Evolutionary conservation across 2,888 invertebrate genomes (phyloP), one percentile per base, ranked within the genome.

Genomic region (Chorisops tibialis): DNA sequence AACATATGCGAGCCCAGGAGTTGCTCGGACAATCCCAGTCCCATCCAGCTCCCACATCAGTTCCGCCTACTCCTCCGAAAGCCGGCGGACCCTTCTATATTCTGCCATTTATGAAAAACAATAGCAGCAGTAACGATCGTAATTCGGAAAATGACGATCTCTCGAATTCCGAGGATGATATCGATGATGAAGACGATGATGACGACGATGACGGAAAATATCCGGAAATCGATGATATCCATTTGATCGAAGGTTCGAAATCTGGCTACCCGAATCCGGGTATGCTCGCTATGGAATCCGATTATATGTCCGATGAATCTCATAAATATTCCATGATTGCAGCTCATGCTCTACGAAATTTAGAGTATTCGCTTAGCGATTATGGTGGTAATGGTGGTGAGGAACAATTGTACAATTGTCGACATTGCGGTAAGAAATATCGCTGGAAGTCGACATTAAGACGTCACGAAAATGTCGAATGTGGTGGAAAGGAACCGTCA

Each of bases 391-490:
- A 63, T 49, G 37, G 65, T 1, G 62, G 52, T 30, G 67, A 65
- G 43, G 77, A 77, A 39, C 70, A 75, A 0, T 70, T 73, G 0
- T 75, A 70, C 65, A 68, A 76, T 72, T 91, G 91, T 72, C 82
- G 88, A 30, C 88, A 89, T 74, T 91, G 91, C 79, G 90, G 90
- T 65, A 91, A 90, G 76, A 83, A 87, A 67, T 91, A 91, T 78
- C 85, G 91, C 70, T 91, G 91, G 89, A 91, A 89, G 78, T 90
- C 89, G 63, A 91, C 91, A 54, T 83, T 90, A 81, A 83, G 88
- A 30, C 84, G 89, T 11, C 91, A 91, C 79, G 89, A 88, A 78
- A 87, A 86, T 80, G 88, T 89, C 62, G 90, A 90, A 77, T 90
- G 90, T 76, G 87, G 89, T 37, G 89, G 89, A 66, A 91, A 90